Evolutionary conservation across 2,888 invertebrate genomes (phyloP), one percentile per base, ranked within the genome.

Genomic region (Limnephilus lunatus): DNA sequence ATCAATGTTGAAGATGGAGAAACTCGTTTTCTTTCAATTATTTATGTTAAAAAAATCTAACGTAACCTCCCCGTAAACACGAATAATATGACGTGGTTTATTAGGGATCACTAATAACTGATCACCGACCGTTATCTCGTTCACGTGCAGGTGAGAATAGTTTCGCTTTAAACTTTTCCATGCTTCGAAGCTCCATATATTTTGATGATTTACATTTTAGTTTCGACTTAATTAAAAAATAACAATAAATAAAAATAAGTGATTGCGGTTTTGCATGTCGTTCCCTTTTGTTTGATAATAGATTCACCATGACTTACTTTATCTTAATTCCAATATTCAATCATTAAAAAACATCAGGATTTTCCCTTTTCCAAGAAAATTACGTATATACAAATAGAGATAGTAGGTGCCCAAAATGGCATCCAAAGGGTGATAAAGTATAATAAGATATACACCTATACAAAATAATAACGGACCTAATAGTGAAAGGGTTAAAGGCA

Each of bases 401-500:
- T 68, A n/a, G 7, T 9, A 9, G 2, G 7, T 25, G 9, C 68
- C 19, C 25, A 1, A 68, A 68, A 68, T 68, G 7, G 5, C 19
- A 25, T 68, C 68, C 25, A 5, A 25, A 25, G 0, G 7, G 3
- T 53, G 25, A 68, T n/a, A 68, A 25, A 5, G 25, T 25, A 25
- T 68, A n/a, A 68, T 19, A 25, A 9, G 14, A 68, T 68, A 25
- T 53, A 68, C 25, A 1, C 5, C 3, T 25, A n/a, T 68, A 68
- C 25, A 7, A 68, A n/a, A 68, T 32, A 31, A 82, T 31, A 32
- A 32, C 32, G 5, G 82, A 82, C 31, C 15, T 87, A 0, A 32
- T 11, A 68, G 7, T 19, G 81, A 89, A 89, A 44, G 81, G 89
- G 81, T 80, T 89, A 35, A 89, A 44, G 35, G 44, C 15, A 35